Percentiles rank a stretch among this genome's conserved stretches.
Conservation (phyloP, 53 echinoderm and acorn worm species). For the Holothuria leucospilota region DNA sequence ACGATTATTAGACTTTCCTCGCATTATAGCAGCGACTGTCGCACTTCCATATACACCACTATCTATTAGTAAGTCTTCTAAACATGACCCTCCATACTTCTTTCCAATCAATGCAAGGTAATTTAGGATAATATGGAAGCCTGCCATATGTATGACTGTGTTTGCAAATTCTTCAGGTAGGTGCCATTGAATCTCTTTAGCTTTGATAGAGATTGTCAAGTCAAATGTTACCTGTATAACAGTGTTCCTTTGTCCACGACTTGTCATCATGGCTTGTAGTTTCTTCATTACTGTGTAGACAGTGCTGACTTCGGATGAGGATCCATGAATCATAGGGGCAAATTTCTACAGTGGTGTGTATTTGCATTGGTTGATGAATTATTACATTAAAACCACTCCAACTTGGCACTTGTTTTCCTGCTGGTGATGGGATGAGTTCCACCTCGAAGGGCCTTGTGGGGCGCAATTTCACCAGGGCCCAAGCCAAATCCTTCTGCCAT, state of each 20-base stretch:
- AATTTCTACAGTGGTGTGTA: constrained; percentile 24
- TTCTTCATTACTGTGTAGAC: constrained; percentile 60
- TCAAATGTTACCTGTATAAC: neutral
- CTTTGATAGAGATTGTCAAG: no score
- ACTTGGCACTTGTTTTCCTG: neutral
- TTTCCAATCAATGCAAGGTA: neutral
- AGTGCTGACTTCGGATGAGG: constrained; percentile 20
- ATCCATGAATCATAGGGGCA: constrained; percentile 54
- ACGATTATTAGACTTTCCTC: constrained; percentile 7
- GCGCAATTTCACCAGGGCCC: constrained; percentile 18
- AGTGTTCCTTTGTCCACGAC: neutral
- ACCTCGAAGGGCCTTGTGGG: constrained; percentile 38
- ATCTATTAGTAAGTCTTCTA: constrained; percentile 21
- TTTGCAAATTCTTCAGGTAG: constrained; percentile 46
- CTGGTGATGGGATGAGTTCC: neutral
- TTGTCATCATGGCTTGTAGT: constrained; percentile 27
- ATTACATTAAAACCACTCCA: constrained; percentile 50
- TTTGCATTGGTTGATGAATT: neutral
- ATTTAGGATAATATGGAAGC: constrained; percentile 3
- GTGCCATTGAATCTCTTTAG: no score
- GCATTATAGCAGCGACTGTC: neutral
- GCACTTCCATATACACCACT: neutral
- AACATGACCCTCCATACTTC: neutral
- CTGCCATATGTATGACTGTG: constrained; percentile 19
- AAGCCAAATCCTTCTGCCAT: constrained; percentile 33